These are phyloP conservation scores for Drosophila funebris DNA, from an alignment of 1,140 invertebrate species.

Conservation along the genomic window DNA sequence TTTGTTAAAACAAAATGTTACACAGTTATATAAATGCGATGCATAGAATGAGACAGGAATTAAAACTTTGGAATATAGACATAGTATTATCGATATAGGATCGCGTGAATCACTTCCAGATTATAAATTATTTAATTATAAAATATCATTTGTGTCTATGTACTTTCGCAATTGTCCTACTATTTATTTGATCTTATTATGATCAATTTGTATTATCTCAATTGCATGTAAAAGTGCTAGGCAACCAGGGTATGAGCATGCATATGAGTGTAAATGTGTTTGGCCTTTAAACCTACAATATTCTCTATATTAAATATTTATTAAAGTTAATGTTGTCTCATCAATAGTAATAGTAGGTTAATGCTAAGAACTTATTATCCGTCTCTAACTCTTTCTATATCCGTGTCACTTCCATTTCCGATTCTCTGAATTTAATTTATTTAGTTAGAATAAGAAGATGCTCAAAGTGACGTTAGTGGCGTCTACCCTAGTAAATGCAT, in stretches of 20 bases:
- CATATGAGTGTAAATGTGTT: background rate
- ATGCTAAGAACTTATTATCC: background rate
- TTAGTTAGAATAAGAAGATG: background rate
- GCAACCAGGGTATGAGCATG: constrained; percentile 7
- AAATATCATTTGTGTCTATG: too few relatives aligned
- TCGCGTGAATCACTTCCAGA: too few relatives aligned
- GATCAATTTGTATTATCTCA: background rate
- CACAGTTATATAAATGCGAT: too few relatives aligned
- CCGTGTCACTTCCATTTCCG: background rate
- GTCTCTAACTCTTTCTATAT: background rate
- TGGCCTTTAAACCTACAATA: constrained; percentile 8
- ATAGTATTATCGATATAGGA: too few relatives aligned
- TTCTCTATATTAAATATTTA: background rate
- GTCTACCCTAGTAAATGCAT: constrained; percentile 6
- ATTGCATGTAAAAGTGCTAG: constrained; percentile 1
- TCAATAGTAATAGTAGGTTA: background rate
- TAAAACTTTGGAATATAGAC: too few relatives aligned
- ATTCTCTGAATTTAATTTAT: background rate
- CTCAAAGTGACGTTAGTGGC: background rate
- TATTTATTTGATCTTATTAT: too few relatives aligned
- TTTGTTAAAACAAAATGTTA: too few relatives aligned
- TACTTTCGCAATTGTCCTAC: too few relatives aligned
- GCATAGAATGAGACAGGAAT: too few relatives aligned
- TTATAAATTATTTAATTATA: too few relatives aligned
- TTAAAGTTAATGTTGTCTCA: background rate